These are phyloP conservation scores for Nylanderia fulva DNA, from an alignment of 1,140 invertebrate genomes.

Conservation along the genomic window DNA sequence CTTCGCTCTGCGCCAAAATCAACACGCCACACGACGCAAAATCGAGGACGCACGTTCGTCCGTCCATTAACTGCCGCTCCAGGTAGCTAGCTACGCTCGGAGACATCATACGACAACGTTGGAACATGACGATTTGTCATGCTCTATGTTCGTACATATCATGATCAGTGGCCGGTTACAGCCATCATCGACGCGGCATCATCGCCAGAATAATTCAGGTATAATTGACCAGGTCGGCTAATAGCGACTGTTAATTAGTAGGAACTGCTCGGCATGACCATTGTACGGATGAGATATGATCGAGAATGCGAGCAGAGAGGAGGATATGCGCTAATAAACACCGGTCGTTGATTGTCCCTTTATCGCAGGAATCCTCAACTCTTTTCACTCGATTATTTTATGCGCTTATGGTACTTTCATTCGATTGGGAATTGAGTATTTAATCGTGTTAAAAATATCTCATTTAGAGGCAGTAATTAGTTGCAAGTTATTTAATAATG, in stretches of 20 bases:
- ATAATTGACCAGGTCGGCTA: constrained; percentile 77
- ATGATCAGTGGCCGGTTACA: not conserved
- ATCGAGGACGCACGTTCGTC: constrained; percentile 32
- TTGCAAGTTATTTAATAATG: no score
- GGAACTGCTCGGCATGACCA: constrained; percentile 40
- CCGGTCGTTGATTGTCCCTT: constrained; percentile 39
- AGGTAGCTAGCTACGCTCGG: constrained; percentile 18
- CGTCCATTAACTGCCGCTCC: constrained; percentile 29
- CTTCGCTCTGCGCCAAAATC: constrained; percentile 49
- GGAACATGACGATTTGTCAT: constrained; percentile 63
- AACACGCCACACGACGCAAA: constrained; percentile 42
- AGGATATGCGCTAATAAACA: constrained; percentile 12
- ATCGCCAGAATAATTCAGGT: constrained; percentile 75
- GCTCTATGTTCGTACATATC: constrained; percentile 20
- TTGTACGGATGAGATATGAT: constrained; percentile 71
- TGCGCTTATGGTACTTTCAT: no score
- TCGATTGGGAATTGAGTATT: no score
- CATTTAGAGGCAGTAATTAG: no score
- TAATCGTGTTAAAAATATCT: no score
- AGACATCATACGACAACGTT: constrained; percentile 64
- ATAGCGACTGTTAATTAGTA: constrained; percentile 78
- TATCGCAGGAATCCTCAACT: constrained; percentile 52
- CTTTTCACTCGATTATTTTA: not conserved
- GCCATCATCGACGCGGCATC: constrained; percentile 66
- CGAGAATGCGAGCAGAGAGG: constrained; percentile 32